These are phyloP conservation scores for Leptinotarsa defecta DNA, from an alignment of 1,140 invertebrate species.

Conservation along the genomic window DNA sequence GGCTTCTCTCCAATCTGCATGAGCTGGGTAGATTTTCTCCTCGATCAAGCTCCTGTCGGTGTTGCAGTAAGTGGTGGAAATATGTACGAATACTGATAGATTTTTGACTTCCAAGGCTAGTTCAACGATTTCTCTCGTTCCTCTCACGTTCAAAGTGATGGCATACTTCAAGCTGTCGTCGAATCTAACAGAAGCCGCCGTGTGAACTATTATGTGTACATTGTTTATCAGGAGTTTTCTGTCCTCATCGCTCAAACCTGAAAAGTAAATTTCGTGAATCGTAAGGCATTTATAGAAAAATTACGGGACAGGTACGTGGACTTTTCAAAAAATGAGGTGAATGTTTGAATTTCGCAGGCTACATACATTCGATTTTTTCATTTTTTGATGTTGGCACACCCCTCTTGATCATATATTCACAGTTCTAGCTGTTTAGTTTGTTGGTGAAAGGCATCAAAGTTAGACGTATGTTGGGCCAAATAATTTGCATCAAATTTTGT, in stretches of 20 bases:
- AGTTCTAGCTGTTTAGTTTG: no score
- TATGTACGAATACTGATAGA: constrained; percentile 73
- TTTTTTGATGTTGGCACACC: no score
- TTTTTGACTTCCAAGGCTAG: constrained; percentile 65
- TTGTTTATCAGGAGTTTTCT: constrained; percentile 66
- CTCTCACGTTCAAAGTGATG: constrained; percentile 62
- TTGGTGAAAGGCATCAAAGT: no score
- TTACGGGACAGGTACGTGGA: no score
- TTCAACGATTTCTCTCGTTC: constrained; percentile 62
- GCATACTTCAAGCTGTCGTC: constrained; percentile 72
- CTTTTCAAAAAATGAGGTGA: no score
- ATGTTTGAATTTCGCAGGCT: no score
- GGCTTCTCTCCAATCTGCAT: constrained; percentile 81
- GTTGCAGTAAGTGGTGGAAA: constrained; percentile 85
- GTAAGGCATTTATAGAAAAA: no score
- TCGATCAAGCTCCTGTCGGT: constrained; percentile 70
- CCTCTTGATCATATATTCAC: no score
- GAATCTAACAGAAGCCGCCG: constrained; percentile 90
- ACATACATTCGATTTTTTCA: no score
- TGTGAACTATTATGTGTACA: constrained; percentile 88
- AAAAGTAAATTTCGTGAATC: neutral
- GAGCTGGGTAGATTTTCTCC: constrained; percentile 82
- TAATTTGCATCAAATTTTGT: no score
- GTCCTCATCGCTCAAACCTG: constrained; percentile 55
- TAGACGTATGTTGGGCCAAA: no score